phyloP scores from a whole-genome alignment of 2,113 vertebrate genomes.

The Pteruthius melanotis region DNA sequence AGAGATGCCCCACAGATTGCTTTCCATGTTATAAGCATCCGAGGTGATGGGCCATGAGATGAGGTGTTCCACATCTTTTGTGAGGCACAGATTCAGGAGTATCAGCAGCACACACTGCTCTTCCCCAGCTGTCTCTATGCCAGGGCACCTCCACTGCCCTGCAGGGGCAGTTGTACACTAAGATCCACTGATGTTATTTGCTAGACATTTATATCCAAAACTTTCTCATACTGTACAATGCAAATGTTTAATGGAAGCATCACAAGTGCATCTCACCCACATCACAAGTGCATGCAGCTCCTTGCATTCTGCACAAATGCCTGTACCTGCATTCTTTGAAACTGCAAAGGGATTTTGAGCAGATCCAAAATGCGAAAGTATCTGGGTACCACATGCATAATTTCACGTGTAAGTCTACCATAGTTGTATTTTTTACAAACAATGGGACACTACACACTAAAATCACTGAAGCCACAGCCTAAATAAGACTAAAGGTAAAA shows the following conservation, averaged over 20 bases:
- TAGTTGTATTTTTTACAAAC: background rate
- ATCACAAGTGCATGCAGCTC: fast-evolving
- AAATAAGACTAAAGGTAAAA: background rate
- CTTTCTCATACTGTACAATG: background rate
- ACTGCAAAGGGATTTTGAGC: background rate
- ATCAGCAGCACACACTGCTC: background rate
- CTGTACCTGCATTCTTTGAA: background rate
- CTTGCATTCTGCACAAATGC: background rate
- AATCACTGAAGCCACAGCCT: background rate
- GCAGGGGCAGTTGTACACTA: background rate
- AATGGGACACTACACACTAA: background rate
- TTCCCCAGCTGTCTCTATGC: background rate
- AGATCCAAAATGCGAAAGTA: background rate
- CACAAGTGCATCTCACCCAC: background rate
- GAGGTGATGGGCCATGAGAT: background rate
- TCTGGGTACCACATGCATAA: background rate
- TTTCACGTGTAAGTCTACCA: background rate
- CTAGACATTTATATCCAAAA: background rate
- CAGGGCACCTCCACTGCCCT: background rate
- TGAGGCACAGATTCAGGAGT: background rate
- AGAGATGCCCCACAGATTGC: background rate
- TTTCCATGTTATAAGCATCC: background rate
- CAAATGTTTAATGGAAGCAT: background rate
- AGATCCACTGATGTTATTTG: background rate
- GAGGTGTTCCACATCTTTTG: background rate